Conservation (phyloP, 2,888 invertebrate species). For the Eucriotettix oculatus region DNA sequence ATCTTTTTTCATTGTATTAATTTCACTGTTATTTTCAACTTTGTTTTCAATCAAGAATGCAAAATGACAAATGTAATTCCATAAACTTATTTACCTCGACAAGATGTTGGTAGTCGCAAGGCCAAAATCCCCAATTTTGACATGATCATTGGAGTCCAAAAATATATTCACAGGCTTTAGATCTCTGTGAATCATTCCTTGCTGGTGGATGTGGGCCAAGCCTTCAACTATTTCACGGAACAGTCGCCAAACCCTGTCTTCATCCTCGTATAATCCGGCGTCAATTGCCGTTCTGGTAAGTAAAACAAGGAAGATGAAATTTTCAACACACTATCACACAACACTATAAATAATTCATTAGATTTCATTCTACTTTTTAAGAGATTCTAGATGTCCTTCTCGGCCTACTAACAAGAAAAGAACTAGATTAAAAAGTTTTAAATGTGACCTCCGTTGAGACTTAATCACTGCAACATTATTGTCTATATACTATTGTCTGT, state of each 20-base stretch:
- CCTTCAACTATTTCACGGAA: slow-evolving; percentile 91
- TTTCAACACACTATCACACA: background rate
- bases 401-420: too few species aligned
- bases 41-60: background rate
- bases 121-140: slow-evolving; percentile 97
- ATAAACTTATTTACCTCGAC: slow-evolving; percentile 17
- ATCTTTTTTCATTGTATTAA: background rate
- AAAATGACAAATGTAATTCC: background rate
- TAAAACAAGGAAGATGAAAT: slow-evolving; percentile 1
- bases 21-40: background rate
- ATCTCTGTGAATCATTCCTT: slow-evolving; percentile 76
- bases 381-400: too few species aligned
- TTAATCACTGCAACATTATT: too few species aligned
- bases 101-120: slow-evolving; percentile 70
- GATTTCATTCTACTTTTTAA: too few species aligned
- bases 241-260: slow-evolving; percentile 71
- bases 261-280: slow-evolving; percentile 50
- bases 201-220: slow-evolving; percentile 79
- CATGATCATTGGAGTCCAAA: slow-evolving; percentile 83
- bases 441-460: too few species aligned
- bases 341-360: background rate
- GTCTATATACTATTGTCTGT: too few species aligned
- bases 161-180: slow-evolving; percentile 87
- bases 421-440: too few species aligned
- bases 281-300: slow-evolving; percentile 63